Evolutionary conservation across 2,113 vertebrate genomes (phyloP), one percentile per base, ranked within the genome.

Genomic region (Bothrops jararaca): DNA sequence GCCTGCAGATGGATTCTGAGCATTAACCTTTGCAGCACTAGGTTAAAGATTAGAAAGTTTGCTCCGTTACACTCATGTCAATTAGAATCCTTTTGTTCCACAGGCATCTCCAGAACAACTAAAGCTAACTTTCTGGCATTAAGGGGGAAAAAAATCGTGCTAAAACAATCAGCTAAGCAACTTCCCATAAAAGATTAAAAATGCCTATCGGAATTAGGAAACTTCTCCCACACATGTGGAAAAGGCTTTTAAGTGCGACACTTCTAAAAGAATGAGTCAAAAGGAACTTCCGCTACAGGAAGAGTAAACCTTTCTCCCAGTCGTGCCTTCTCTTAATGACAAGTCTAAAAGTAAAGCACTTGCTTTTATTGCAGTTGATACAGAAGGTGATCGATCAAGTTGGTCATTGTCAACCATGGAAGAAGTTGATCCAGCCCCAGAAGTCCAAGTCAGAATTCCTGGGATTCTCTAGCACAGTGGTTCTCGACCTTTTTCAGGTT

Each of bases 141-240:
- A 80, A 92, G 53, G 23, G 22, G 42, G 69, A 48, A 26, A 2
- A 2, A 52, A 50, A 92, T 22, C 22, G 5, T 7, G 50, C 52
- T 54, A 92, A 95, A 52, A 56, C 5, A 90, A 48, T 74, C 3
- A 48, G 22, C 2, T 80, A 18, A 23, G 74, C 74, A 42, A 80
- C 0, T 29, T 85, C 52, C 57, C 89, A 80, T 86, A 91, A 15
- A 90, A 92, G 53, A 54, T 56, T 90, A 93, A 29, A 94, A 22
- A 39, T 7, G 15, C 42, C 91, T 90, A 92, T 93, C 80, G 90
- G 91, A 96, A 93, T 96, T 80, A 91, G 93, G 96, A 97, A 97
- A 97, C 95, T 94, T 97, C 97, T 97, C 96, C 96, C 96, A 97
- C 95, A 95, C 94, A 96, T 92, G 95, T 3, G 95, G 90, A 90